Percentiles rank a stretch among this genome's conserved stretches.
phyloP scores from a whole-genome alignment of 2,113 vertebrate genomes.

The Oryzias melastigma region DNA sequence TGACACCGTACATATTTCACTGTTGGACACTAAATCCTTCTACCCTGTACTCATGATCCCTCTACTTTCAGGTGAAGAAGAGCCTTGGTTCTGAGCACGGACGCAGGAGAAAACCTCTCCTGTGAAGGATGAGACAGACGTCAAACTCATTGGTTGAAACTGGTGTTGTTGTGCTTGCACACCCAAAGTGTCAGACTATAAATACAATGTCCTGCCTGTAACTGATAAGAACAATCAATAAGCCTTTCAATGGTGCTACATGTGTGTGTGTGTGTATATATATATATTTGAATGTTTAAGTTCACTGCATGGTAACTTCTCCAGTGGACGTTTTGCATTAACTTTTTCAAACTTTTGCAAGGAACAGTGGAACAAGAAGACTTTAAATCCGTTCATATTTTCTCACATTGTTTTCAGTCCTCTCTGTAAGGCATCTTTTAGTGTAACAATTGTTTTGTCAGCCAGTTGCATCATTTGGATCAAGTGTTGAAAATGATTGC shows the following conservation, averaged over 20 bases:
- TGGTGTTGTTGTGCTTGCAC: slow-evolving; percentile 5
- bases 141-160: slow-evolving; percentile 19
- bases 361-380: slow-evolving; percentile 11
- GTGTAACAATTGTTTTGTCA: no score
- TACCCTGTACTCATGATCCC: slow-evolving; percentile 1
- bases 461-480: slow-evolving; percentile 2
- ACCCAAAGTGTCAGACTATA: slow-evolving; percentile 27
- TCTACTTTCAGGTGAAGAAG: slow-evolving; percentile 53
- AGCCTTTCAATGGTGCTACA: slow-evolving; percentile 54
- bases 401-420: not conserved
- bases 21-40: not conserved
- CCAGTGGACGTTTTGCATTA: slow-evolving; percentile 9
- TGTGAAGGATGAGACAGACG: slow-evolving; percentile 17
- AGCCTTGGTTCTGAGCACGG: slow-evolving; percentile 19
- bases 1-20: slow-evolving; percentile 7
- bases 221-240: slow-evolving; percentile 30
- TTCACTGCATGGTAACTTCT: slow-evolving; percentile 22
- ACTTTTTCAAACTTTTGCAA: slow-evolving; percentile 25
- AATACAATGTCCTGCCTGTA: slow-evolving; percentile 23
- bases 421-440: no score
- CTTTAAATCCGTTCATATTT: slow-evolving; percentile 26
- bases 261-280: slow-evolving; percentile 35
- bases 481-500: slow-evolving; percentile 18
- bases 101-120: not conserved
- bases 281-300: slow-evolving; percentile 3